Conservation (phyloP, 2,113 vertebrate species). For the Chelonoidis abingdonii region DNA sequence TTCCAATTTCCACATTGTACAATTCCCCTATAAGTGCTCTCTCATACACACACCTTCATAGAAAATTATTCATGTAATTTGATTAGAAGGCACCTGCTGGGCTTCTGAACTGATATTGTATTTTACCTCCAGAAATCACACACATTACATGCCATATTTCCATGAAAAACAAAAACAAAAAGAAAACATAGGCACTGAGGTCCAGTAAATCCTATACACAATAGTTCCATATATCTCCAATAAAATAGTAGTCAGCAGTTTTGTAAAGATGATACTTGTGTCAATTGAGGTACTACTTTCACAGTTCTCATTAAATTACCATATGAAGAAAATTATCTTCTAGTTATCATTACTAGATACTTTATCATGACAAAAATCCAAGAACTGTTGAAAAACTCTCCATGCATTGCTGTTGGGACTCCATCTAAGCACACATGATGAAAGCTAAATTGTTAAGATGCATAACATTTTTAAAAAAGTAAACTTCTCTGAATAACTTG, state of each 20-base stretch:
- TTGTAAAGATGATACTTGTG: background rate
- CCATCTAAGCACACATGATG: background rate
- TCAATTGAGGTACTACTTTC: background rate
- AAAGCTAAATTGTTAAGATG: background rate
- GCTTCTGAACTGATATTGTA: background rate
- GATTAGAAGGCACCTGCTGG: slow-evolving; percentile 39
- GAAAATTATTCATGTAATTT: slow-evolving; percentile 50
- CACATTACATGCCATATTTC: slow-evolving; percentile 21
- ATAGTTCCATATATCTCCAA: background rate
- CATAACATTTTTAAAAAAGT: background rate
- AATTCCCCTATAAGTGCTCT: background rate
- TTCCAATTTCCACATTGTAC: background rate
- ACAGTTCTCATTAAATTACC: background rate
- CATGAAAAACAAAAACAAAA: slow-evolving; percentile 31
- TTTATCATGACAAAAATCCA: background rate
- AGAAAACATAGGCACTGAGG: background rate
- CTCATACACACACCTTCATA: background rate
- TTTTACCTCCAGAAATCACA: background rate
- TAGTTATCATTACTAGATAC: background rate
- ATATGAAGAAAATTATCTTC: background rate
- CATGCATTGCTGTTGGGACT: too few species aligned
- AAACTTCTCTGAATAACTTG: background rate
- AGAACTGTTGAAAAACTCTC: background rate
- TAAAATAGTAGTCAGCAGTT: background rate
- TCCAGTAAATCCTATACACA: background rate